Percentiles rank a stretch among this genome's conserved stretches.
phyloP scores from a whole-genome alignment of 2,113 vertebrate genomes.

The Stegostoma tigrinum region DNA sequence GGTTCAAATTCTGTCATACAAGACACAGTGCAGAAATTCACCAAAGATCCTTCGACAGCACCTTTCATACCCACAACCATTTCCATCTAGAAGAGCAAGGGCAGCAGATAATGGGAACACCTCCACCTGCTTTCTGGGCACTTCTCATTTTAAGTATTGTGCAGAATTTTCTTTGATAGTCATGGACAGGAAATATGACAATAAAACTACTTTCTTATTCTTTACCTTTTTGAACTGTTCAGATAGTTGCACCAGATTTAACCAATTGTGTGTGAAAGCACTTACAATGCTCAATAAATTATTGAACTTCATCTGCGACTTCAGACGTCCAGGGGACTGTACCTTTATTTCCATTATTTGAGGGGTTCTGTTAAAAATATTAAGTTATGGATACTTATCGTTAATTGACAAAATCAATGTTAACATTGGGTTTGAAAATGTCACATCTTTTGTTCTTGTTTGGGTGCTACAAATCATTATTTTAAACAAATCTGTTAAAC shows the following conservation, averaged over 20 bases:
- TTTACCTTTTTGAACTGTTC: neutral
- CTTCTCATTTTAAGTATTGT: neutral
- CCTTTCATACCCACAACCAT: no score
- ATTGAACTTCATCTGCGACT: neutral
- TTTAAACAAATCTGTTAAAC: neutral
- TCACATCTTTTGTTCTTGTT: neutral
- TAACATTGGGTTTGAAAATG: neutral
- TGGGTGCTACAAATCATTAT: neutral
- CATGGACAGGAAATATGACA: neutral
- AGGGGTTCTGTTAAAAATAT: neutral
- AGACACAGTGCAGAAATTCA: no score
- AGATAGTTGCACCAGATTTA: neutral
- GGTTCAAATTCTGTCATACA: no score
- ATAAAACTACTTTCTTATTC: neutral
- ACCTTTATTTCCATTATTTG: neutral
- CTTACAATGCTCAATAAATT: neutral
- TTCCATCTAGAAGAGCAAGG: no score
- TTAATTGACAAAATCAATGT: neutral
- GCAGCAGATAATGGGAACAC: no score
- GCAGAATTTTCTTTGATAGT: neutral
- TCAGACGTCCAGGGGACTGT: neutral
- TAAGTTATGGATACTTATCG: neutral
- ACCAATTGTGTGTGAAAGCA: neutral
- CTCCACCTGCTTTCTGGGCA: neutral
- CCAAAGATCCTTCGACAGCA: no score